Conservation (phyloP, 2,113 vertebrate species). For the Odobenus rosmarus region DNA sequence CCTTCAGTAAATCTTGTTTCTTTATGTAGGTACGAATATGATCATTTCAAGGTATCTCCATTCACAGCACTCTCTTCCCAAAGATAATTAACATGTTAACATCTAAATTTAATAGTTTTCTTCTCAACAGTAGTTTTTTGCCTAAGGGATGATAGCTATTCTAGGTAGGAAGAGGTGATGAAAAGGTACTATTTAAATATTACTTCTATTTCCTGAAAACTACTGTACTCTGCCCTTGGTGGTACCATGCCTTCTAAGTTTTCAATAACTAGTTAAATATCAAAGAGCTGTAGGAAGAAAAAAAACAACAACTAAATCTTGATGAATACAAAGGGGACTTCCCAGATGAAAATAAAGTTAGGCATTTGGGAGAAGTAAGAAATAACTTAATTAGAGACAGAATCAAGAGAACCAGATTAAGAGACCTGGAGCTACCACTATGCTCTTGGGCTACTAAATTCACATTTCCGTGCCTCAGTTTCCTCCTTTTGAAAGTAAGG, state of each 20-base stretch:
- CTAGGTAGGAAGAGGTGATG: neutral
- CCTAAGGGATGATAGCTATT: neutral
- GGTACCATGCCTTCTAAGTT: neutral
- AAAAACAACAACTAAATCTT: neutral
- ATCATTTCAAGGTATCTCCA: neutral
- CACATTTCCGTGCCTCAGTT: neutral
- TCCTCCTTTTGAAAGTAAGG: neutral
- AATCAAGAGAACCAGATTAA: neutral
- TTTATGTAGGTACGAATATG: neutral
- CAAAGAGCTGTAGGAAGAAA: neutral
- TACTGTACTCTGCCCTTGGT: neutral
- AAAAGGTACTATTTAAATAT: neutral
- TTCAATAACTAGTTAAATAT: slow-evolving; percentile 44
- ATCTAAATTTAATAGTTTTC: neutral
- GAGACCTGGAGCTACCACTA: neutral
- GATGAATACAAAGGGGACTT: neutral
- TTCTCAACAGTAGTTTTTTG: neutral
- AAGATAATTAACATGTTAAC: neutral
- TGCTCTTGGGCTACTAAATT: neutral
- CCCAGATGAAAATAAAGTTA: neutral
- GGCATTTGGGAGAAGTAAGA: neutral
- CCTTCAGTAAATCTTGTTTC: neutral
- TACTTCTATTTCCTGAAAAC: neutral
- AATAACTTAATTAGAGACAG: neutral
- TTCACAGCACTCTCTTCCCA: neutral